These are phyloP conservation scores for Meriones psammophilus DNA, from an alignment of 2,797 vertebrate species.

Conservation along the genomic window DNA sequence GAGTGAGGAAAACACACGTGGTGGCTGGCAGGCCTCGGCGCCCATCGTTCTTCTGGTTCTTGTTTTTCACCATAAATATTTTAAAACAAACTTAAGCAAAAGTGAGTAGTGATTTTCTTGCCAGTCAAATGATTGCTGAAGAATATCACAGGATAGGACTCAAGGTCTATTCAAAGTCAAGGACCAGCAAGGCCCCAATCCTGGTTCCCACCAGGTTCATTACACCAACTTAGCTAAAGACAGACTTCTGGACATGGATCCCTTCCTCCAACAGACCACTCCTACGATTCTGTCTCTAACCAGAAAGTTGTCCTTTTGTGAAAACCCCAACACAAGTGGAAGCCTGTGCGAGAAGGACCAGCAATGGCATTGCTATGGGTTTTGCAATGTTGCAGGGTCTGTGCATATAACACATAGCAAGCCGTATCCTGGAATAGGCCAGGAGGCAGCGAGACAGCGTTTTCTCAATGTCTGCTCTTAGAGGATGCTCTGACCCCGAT, in stretches of 20 bases:
- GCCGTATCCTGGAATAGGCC: neutral
- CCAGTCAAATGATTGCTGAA: neutral
- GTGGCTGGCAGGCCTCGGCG: neutral
- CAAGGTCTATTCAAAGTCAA: conserved; percentile 18
- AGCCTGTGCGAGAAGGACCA: neutral
- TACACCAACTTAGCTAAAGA: neutral
- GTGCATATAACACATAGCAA: neutral
- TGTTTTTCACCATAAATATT: neutral
- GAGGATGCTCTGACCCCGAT: neutral
- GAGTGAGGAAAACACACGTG: neutral
- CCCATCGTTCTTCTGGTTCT: neutral
- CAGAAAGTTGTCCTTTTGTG: conserved; percentile 14
- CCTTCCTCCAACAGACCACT: neutral
- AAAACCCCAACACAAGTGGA: neutral
- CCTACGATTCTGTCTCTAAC: neutral
- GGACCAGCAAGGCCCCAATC: neutral
- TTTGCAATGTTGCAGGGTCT: neutral
- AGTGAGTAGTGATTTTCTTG: neutral
- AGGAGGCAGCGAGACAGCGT: too few species aligned
- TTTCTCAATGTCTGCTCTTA: neutral
- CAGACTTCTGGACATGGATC: neutral
- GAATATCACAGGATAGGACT: neutral
- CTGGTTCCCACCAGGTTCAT: neutral
- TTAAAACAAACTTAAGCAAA: conserved; percentile 31
- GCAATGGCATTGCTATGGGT: rapidly evolving